phyloP scores from a whole-genome alignment of 2,888 invertebrate genomes.

The Phoenoteleia sp. region DNA sequence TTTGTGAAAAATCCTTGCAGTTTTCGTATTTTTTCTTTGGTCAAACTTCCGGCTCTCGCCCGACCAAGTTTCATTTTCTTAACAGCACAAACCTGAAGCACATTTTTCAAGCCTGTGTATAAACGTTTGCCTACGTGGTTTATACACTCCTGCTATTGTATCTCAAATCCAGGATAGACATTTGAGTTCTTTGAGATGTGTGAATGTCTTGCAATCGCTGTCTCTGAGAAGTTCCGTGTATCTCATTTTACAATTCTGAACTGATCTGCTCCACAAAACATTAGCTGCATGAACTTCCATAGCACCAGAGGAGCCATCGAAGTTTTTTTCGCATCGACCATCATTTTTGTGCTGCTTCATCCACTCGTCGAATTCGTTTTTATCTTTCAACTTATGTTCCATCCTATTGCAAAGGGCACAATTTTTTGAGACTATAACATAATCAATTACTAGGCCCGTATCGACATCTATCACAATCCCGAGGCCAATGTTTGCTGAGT shows the following conservation, averaged over 20 bases:
- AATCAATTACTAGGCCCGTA: not conserved
- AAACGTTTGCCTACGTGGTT: not conserved
- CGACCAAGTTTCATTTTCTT: not conserved
- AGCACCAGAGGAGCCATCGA: not conserved
- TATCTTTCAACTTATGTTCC: not conserved
- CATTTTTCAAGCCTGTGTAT: not conserved
- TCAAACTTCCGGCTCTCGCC: not conserved
- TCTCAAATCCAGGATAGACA: not conserved
- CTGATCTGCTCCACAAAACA: not conserved
- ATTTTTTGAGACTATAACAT: not conserved
- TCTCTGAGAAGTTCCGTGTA: not conserved
- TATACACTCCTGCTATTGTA: not conserved
- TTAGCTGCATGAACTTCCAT: not conserved
- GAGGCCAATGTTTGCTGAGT: not conserved
- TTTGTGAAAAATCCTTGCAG: not conserved
- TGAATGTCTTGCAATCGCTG: not conserved
- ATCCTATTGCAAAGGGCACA: not conserved
- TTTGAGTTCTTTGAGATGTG: too few species aligned
- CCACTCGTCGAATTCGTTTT: not conserved
- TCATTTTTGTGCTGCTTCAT: not conserved
- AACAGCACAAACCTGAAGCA: not conserved
- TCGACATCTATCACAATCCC: not conserved
- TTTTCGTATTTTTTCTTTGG: not conserved
- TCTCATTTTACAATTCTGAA: not conserved
- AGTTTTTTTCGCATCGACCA: not conserved